Percentiles rank a stretch among this genome's conserved stretches.
Conservation (phyloP, 2,113 vertebrate species). For the Vombatus ursinus region DNA sequence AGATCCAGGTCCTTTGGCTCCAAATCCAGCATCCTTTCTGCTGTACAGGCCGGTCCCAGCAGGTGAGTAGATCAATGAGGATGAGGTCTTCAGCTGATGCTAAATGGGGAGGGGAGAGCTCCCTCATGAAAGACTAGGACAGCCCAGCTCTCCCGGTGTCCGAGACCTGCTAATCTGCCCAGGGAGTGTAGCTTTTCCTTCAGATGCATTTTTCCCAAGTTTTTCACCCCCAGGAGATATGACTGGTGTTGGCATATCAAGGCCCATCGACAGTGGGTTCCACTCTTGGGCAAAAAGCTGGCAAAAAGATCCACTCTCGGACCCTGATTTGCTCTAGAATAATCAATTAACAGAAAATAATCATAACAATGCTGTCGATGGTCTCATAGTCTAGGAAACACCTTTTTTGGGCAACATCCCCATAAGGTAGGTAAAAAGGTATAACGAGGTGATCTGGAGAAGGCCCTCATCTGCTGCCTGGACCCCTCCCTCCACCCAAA, state of each 20-base stretch:
- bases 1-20: background rate
- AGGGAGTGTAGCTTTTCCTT: background rate
- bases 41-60: background rate
- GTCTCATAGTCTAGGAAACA: background rate
- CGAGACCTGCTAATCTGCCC: background rate
- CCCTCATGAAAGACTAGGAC: background rate
- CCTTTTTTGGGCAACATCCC: background rate
- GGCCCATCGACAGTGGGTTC: background rate
- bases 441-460: background rate
- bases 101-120: background rate
- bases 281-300: too few species aligned
- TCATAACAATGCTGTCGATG: too few species aligned
- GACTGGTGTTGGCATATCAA: too few species aligned
- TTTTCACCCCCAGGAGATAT: background rate
- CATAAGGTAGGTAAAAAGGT: background rate
- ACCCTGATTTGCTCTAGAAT: background rate
- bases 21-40: background rate
- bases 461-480: background rate
- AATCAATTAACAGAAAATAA: background rate
- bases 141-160: background rate
- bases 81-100: background rate
- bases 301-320: too few species aligned
- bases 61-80: background rate
- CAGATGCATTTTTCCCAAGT: background rate
- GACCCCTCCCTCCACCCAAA: background rate